phyloP scores from a whole-genome alignment of 2,113 vertebrate species.

The Pleuronectes platessa region DNA sequence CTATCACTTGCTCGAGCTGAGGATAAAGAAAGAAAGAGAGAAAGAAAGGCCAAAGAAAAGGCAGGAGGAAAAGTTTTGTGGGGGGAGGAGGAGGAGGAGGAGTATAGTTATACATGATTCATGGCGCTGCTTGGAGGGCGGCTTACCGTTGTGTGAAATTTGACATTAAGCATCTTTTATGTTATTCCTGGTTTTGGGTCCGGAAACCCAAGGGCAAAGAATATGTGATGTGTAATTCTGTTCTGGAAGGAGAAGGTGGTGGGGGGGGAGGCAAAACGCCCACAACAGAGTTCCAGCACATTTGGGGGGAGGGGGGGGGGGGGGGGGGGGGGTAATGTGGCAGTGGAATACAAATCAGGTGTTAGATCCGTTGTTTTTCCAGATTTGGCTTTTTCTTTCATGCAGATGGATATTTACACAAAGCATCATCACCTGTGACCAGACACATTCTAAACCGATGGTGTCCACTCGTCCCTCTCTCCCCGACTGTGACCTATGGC shows the following conservation, averaged over 20 bases:
- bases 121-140: slow-evolving; percentile 66
- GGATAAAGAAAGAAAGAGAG: not conserved
- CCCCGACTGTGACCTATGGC: slow-evolving; percentile 20
- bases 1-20: slow-evolving; percentile 11
- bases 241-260: slow-evolving; percentile 26
- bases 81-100: not conserved
- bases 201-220: slow-evolving; percentile 73
- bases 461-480: not conserved
- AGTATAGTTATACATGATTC: slow-evolving; percentile 70
- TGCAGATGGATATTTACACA: no score
- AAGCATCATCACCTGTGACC: no score
- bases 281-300: slow-evolving; percentile 58
- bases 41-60: not conserved
- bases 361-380: not conserved
- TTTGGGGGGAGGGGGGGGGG: slow-evolving; percentile 54
- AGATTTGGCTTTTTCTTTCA: no score
- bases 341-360: slow-evolving; percentile 66
- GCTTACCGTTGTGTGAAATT: slow-evolving; percentile 80
- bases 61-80: slow-evolving; percentile 39
- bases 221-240: slow-evolving; percentile 67
- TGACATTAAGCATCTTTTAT: slow-evolving; percentile 77
- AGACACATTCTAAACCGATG: no score
- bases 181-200: slow-evolving; percentile 62
- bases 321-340: slow-evolving; percentile 46
- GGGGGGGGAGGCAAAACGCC: slow-evolving; percentile 44